phyloP scores from a whole-genome alignment of 2,797 vertebrate genomes.

The Ceryle rudis region DNA sequence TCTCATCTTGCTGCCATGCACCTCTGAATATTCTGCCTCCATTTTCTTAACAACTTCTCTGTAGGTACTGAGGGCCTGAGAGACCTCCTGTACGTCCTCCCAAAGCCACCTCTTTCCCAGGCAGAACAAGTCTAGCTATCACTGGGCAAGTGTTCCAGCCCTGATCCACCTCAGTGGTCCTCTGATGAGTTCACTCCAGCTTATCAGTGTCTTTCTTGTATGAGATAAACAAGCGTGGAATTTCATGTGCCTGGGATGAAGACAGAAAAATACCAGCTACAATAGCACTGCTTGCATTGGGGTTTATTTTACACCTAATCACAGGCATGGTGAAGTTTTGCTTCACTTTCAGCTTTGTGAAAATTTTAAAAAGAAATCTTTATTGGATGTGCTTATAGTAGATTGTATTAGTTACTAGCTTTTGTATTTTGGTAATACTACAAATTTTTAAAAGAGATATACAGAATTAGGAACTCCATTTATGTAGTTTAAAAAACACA shows the following conservation, averaged over 20 bases:
- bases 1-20: rapidly evolving
- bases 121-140: neutral
- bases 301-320: conserved; percentile 13
- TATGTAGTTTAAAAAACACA: neutral
- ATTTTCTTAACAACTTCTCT: neutral
- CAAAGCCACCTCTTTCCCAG: neutral
- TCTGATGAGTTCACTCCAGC: neutral
- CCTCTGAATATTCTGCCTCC: neutral
- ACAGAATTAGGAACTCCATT: neutral
- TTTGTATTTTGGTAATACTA: neutral
- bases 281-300: neutral
- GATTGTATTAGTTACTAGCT: neutral
- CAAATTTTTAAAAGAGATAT: neutral
- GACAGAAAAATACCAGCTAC: neutral
- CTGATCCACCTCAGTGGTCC: neutral
- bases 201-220: neutral
- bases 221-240: neutral
- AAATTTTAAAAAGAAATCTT: neutral
- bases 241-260: neutral
- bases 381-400: neutral
- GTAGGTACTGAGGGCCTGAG: neutral
- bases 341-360: neutral
- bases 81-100: neutral
- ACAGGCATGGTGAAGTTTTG: neutral
- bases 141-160: neutral